phyloP scores from a whole-genome alignment of 2,797 vertebrate genomes.

The Amphiprion clarkii region DNA sequence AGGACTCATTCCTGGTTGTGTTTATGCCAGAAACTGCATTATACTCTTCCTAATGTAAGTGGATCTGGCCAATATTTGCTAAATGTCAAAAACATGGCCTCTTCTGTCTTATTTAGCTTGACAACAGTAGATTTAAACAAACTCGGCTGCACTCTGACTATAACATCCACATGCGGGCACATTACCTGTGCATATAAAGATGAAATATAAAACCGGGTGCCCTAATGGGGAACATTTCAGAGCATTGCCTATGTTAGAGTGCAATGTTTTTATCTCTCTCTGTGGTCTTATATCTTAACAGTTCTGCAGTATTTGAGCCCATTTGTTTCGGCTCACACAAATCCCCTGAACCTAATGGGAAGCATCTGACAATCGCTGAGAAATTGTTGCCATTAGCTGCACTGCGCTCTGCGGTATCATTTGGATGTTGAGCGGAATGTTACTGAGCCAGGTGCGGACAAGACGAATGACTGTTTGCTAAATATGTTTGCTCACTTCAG shows the following conservation, averaged over 20 bases:
- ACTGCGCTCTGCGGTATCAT: not conserved
- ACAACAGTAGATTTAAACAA: constrained; percentile 8
- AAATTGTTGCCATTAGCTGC: constrained; percentile 39
- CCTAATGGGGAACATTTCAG: not conserved
- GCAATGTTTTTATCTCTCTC: too few relatives aligned
- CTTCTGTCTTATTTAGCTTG: constrained; percentile 1
- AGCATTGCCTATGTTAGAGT: not conserved
- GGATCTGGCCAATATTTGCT: constrained; percentile 7
- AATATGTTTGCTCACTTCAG: constrained; percentile 48
- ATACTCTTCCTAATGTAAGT: constrained; percentile 8
- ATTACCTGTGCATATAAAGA: not conserved
- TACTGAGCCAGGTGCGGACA: constrained; percentile 39
- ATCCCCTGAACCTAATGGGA: constrained; percentile 17
- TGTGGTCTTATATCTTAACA: too few relatives aligned
- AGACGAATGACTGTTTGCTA: constrained; percentile 52
- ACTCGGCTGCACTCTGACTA: not conserved
- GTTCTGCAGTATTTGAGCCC: too few relatives aligned
- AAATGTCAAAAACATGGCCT: constrained; percentile 1
- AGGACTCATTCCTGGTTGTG: not conserved
- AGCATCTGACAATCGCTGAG: constrained; percentile 29
- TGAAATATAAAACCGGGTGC: not conserved
- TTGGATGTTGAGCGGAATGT: constrained; percentile 19
- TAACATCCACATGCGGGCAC: not conserved
- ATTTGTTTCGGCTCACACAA: not conserved
- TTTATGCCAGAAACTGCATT: constrained; percentile 19